phyloP scores from a whole-genome alignment of 64 coral and sea anemone species.

The Orbicella faveolata region DNA sequence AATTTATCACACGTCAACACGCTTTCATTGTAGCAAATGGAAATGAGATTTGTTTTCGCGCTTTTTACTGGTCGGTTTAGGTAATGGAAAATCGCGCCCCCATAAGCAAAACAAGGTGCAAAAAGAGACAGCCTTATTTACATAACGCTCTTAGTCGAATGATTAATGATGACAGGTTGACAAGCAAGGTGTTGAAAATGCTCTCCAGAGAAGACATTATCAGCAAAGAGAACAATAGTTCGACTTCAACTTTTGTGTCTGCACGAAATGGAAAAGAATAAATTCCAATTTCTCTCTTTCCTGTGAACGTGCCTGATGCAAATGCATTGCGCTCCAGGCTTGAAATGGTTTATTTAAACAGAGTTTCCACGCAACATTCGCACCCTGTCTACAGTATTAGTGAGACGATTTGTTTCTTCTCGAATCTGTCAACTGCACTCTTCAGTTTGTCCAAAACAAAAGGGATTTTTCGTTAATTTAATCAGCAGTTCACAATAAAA shows the following conservation, averaged over 20 bases:
- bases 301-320: conserved; percentile 44
- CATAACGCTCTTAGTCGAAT: conserved; percentile 85
- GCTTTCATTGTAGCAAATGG: conserved; percentile 71
- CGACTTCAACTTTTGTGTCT: conserved; percentile 12
- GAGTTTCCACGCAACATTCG: not conserved
- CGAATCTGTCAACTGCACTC: conserved; percentile 22
- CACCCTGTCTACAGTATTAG: not conserved
- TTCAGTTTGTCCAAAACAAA: conserved; percentile 46
- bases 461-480: conserved; percentile 68
- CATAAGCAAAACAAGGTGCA: conserved; percentile 75
- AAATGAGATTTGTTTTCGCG: conserved; percentile 76
- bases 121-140: conserved; percentile 87
- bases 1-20: conserved; percentile 72
- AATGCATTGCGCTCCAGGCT: conserved; percentile 11
- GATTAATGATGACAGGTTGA: conserved; percentile 86
- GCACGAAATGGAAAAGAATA: conserved; percentile 27
- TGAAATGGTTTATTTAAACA: not conserved
- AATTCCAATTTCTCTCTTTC: not conserved
- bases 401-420: conserved; percentile 1
- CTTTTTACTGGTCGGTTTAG: conserved; percentile 67
- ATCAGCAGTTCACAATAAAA: conserved; percentile 76
- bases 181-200: conserved; percentile 81
- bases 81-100: conserved; percentile 83
- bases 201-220: conserved; percentile 67
- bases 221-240: conserved; percentile 59